Evolutionary conservation across 2,888 invertebrate species (phyloP), one percentile per base, ranked within the genome.

Genomic region (Serrognathus titanus): DNA sequence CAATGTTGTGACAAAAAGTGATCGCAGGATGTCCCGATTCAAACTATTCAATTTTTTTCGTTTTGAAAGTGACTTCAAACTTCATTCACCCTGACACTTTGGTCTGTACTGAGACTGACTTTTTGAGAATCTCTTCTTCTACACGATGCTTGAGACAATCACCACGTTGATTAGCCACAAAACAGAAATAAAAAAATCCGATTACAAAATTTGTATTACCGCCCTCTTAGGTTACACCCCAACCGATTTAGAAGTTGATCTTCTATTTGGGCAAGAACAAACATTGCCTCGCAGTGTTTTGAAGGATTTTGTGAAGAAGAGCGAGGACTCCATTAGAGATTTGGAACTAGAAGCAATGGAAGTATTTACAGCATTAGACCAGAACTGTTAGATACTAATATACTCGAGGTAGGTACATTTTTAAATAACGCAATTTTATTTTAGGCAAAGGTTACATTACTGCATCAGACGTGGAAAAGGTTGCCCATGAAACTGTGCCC

Each of bases 391-490:
- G 20, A 43, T 8, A n/a, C 20, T n/a, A n/a, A n/a, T n/a, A n/a
- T n/a, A n/a, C n/a, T n/a, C n/a, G n/a, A n/a, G n/a, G n/a, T n/a
- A n/a, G n/a, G 24, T 31, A 16, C 4, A 11, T 1, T 39, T 39
- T 10, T 39, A 31, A 31, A 6, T 31, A 5, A 24, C 4, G 1
- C 4, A 31, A 31, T 5, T 9, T 39, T 9, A 16, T 43, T 43
- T 9, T 43, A 43, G 43, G 43, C 20, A 43, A 43, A 16, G 43
- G 43, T 43, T 43, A 43, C 43, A 43, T 43, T 16, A 43, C 13
- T 11, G 20, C n/a, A 4, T 43, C 20, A 4, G 43, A 43, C n/a
- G 13, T 43, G 13, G 16, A 43, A 13, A 43, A 43, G 12, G 7
- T 43, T 13, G 13, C 16, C 16, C 13, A 16, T 16, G 11, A 43